Evolutionary conservation across 2,113 vertebrate genomes (phyloP).

Genomic region (Himantopus leucocephalus): DNA sequence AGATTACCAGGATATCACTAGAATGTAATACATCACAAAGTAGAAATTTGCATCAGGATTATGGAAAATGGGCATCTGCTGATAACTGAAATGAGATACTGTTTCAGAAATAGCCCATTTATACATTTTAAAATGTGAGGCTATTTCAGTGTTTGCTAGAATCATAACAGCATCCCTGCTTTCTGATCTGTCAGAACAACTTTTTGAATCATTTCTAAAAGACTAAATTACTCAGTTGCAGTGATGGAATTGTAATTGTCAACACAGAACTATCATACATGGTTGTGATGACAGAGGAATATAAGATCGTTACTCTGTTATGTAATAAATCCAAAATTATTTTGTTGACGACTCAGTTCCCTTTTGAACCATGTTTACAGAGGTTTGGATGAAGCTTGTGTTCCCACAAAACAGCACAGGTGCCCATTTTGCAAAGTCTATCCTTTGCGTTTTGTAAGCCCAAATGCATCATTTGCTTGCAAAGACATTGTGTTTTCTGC

Average conservation of each 20-base stretch:
- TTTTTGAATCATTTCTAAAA: not conserved
- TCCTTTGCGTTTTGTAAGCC: not conserved
- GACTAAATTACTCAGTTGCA: not conserved
- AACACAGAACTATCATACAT: not conserved
- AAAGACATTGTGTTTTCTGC: not conserved
- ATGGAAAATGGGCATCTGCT: not conserved
- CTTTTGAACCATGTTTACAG: not conserved
- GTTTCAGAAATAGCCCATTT: not conserved
- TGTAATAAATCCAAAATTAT: not conserved
- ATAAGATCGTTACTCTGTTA: not conserved
- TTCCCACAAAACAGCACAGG: not conserved
- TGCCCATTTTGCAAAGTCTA: not conserved
- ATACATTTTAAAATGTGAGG: not conserved
- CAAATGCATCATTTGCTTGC: not conserved
- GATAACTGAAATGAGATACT: not conserved
- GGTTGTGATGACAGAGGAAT: not conserved
- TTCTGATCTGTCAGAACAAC: not conserved
- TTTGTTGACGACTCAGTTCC: not conserved
- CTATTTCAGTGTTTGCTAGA: not conserved
- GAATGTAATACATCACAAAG: not conserved
- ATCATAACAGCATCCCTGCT: not conserved
- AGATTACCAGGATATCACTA: not conserved
- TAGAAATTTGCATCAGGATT: not conserved
- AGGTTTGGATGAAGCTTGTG: not conserved
- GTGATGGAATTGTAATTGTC: not conserved